Evolutionary conservation across 2,888 invertebrate species (phyloP), one percentile per base, ranked within the genome.

Genomic region (Asteroscopus sphinx): DNA sequence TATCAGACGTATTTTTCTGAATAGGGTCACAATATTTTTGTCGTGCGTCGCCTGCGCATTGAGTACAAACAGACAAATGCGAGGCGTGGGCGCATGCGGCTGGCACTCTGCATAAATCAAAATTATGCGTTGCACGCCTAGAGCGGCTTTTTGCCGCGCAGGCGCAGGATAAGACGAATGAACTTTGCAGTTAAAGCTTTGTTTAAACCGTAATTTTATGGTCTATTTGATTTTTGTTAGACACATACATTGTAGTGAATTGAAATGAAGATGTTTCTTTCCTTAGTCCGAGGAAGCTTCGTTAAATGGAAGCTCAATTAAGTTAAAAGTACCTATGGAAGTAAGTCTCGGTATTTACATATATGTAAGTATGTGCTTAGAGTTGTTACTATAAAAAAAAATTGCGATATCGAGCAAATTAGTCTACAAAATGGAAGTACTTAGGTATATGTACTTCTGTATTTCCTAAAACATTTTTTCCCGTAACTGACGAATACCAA

Each of bases 91-190:
- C 84, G 85, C 82, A 68, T 58, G 77, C 56, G 60, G 55, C 49
- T 46, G 77, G 80, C 82, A 81, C 83, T 82, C 77, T 78, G 84
- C 82, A 86, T 91, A 88, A 90, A 90, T 90, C 88, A 88, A 86
- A 86, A 84, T 84, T 82, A 87, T 82, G 73, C 82, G 64, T 65
- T 70, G 79, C 60, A 55, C 61, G 68, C 76, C 73, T 71, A 61
- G 70, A 66, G 68, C 74, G 63, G 63, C 69, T 72, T 73, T 70
- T 75, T 72, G 66, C 72, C 49, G 66, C 57, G 48, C 65, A 63
- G 54, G 64, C 63, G 47, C 65, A 68, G 65, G 64, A 73, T 73
- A 73, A 73, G 68, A 71, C 64, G 66, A 75, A 73, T 73, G 67
- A 73, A 73, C 74, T 68, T 49, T 61, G 62, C 52, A 41, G 45